phyloP scores from a whole-genome alignment of 1,140 invertebrate species.

The Drosophila asahinai region DNA sequence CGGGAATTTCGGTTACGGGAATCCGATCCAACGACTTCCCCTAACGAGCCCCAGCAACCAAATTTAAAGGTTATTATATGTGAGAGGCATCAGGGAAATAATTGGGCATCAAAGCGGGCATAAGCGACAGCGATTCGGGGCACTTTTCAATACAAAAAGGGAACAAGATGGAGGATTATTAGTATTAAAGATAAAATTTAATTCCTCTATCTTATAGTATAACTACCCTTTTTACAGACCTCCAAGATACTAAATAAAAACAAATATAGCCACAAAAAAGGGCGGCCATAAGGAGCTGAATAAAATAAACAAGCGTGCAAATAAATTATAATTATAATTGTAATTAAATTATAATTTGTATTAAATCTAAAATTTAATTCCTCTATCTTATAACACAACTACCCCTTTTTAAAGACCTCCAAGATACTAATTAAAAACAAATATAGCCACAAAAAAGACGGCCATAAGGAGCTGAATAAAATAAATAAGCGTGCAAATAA shows the following conservation, averaged over 20 bases:
- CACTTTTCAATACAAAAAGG: no score
- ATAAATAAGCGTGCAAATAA: slow-evolving; percentile 26
- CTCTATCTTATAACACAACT: no score
- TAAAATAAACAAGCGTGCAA: slow-evolving; percentile 20
- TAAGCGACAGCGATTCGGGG: no score
- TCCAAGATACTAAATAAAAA: slow-evolving; percentile 20
- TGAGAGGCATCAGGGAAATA: neutral
- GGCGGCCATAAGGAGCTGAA: slow-evolving; percentile 3
- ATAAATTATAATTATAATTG: slow-evolving; percentile 71
- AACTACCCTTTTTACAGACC: no score
- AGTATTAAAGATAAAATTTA: no score
- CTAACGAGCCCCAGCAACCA: neutral
- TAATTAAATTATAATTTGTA: slow-evolving; percentile 49
- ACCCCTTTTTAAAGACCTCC: no score
- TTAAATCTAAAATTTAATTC: no score
- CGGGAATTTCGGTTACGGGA: neutral
- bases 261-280: slow-evolving; percentile 8
- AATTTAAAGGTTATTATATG: neutral
- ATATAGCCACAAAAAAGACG: neutral
- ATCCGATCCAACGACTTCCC: neutral
- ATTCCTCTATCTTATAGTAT: no score
- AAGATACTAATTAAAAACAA: slow-evolving; percentile 31
- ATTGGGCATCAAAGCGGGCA: neutral
- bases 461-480: slow-evolving; percentile 13
- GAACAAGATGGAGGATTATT: no score